phyloP scores from a whole-genome alignment of 35 echinoderm and acorn worm genomes.

The Holothuria glaberrima region DNA sequence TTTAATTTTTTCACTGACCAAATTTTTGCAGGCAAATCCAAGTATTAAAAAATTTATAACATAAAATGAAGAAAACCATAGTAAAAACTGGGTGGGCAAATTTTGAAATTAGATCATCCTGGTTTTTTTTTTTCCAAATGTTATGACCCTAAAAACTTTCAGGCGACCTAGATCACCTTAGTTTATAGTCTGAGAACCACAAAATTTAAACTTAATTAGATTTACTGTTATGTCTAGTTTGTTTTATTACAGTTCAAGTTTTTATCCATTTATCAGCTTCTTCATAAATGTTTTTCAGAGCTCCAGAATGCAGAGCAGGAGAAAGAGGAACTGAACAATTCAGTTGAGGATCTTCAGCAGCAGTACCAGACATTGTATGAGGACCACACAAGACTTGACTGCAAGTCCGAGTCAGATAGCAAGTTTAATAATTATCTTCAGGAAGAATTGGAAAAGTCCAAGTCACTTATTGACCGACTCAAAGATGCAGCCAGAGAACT shows the following conservation, averaged over 20 bases:
- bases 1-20: too few species aligned
- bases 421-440: constrained; percentile 17
- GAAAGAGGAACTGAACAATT: background rate
- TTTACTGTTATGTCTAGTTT: too few species aligned
- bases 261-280: background rate
- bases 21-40: too few species aligned
- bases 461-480: background rate
- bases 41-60: too few species aligned
- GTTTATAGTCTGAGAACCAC: too few species aligned
- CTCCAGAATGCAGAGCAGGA: background rate
- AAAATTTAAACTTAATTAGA: too few species aligned
- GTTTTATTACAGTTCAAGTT: too few species aligned
- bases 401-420: constrained; percentile 14
- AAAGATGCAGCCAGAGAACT: background rate
- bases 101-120: too few species aligned
- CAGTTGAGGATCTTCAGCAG: background rate
- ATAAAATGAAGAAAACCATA: too few species aligned
- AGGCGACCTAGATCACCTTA: background rate
- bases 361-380: constrained; percentile 41
- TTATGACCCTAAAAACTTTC: background rate
- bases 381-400: constrained; percentile 42
- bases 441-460: constrained; percentile 27
- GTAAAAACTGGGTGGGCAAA: too few species aligned
- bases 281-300: background rate
- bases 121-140: background rate